A percentile compares a stretch with the other conserved stretches of the same genome.
Conservation (phyloP, 2,113 vertebrate species). For the Tringa solitaria region DNA sequence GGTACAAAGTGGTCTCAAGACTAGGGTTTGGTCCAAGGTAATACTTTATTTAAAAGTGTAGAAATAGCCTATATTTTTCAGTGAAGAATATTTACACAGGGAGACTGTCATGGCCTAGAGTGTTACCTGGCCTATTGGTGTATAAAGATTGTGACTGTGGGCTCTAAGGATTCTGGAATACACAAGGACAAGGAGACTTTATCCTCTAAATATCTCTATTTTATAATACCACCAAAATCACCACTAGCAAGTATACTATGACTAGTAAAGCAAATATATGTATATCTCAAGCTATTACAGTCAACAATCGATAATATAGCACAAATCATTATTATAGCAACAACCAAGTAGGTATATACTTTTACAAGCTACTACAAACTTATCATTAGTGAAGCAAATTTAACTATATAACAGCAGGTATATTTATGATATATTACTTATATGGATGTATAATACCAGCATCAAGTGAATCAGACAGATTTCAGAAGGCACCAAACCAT, state of each 20-base stretch:
- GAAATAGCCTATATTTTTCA: background rate
- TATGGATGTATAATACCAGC: background rate
- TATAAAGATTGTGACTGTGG: background rate
- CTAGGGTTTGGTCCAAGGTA: background rate
- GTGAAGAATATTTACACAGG: background rate
- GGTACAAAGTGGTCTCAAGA: background rate
- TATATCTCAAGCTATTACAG: background rate
- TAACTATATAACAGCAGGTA: background rate
- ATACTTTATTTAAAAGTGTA: background rate
- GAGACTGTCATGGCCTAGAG: background rate
- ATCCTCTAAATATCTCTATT: background rate
- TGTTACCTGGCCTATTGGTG: background rate
- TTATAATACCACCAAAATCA: background rate
- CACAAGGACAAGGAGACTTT: background rate
- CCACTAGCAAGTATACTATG: background rate
- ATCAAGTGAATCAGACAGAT: background rate
- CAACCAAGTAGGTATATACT: background rate
- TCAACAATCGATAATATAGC: background rate
- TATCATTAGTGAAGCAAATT: background rate
- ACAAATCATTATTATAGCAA: background rate
- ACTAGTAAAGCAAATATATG: background rate
- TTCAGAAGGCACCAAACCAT: background rate
- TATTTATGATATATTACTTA: background rate
- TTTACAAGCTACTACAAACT: background rate
- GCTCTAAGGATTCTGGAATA: background rate